phyloP scores from a whole-genome alignment of 1,140 invertebrate genomes.

The Drosophila cardini region DNA sequence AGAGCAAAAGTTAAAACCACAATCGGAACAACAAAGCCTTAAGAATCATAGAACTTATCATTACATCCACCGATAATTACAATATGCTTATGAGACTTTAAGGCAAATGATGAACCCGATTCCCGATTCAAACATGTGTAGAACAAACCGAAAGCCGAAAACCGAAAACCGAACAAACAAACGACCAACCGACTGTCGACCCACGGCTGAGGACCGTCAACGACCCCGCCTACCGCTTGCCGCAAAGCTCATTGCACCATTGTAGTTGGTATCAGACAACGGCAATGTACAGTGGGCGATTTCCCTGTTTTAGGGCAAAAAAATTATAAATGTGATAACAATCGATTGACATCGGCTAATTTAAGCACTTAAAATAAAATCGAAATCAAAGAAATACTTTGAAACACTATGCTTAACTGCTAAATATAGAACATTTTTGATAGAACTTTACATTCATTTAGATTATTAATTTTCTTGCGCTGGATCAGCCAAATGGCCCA shows the following conservation, averaged over 20 bases:
- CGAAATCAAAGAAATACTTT: too few species aligned
- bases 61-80: slow-evolving; percentile 60
- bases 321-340: too few species aligned
- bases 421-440: too few species aligned
- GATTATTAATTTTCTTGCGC: too few species aligned
- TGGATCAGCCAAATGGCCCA: not conserved
- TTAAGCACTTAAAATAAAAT: not conserved
- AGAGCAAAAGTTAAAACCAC: slow-evolving; percentile 53
- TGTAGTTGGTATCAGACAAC: slow-evolving; percentile 53
- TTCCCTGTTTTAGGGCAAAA: not conserved
- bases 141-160: not conserved
- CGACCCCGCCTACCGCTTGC: slow-evolving; percentile 1
- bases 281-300: not conserved
- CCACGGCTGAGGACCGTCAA: too few species aligned
- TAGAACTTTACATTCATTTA: too few species aligned
- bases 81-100: slow-evolving; percentile 64
- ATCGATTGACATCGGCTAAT: too few species aligned
- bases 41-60: slow-evolving; percentile 33
- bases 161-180: slow-evolving; percentile 6
- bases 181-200: slow-evolving; percentile 12
- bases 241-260: slow-evolving; percentile 58
- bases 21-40: slow-evolving; percentile 28
- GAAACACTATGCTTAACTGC: too few species aligned
- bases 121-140: slow-evolving; percentile 3
- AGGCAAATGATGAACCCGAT: slow-evolving; percentile 55